These are phyloP conservation scores for Fistularia tabacaria DNA, from an alignment of 2,797 vertebrate species.

Conservation along the genomic window DNA sequence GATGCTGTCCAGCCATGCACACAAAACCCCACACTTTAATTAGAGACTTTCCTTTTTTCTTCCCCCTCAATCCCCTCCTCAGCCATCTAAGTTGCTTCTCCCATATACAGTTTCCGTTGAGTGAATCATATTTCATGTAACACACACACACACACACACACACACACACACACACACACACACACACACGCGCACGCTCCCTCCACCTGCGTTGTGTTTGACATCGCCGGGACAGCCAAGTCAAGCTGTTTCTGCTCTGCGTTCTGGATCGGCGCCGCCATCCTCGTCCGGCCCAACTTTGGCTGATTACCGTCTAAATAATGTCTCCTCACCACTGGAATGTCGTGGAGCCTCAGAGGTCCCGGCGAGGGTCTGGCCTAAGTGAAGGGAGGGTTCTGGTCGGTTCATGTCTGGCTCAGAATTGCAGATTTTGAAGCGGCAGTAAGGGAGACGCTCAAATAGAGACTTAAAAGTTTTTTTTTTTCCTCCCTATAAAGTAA, in stretches of 20 bases:
- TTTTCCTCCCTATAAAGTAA: too few species aligned
- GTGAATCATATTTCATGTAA: not conserved
- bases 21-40: too few species aligned
- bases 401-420: too few species aligned
- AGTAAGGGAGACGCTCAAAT: too few species aligned
- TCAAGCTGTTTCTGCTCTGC: conserved; percentile 20
- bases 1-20: too few species aligned
- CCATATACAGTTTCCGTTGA: not conserved
- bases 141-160: conserved; percentile 1
- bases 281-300: conserved; percentile 16
- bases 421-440: too few species aligned
- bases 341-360: conserved; percentile 2
- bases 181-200: not conserved
- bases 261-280: conserved; percentile 38
- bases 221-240: conserved; percentile 28
- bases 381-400: not conserved
- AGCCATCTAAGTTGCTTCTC: not conserved
- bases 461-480: too few species aligned
- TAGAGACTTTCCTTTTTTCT: not conserved
- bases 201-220: conserved; percentile 33
- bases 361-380: not conserved
- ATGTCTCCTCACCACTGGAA: conserved; percentile 7
- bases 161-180: not conserved
- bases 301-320: conserved; percentile 38
- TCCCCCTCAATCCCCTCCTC: not conserved